Evolutionary conservation across 2,888 invertebrate genomes (phyloP), one percentile per base, ranked within the genome.

Genomic region (Amaurobius ferox): DNA sequence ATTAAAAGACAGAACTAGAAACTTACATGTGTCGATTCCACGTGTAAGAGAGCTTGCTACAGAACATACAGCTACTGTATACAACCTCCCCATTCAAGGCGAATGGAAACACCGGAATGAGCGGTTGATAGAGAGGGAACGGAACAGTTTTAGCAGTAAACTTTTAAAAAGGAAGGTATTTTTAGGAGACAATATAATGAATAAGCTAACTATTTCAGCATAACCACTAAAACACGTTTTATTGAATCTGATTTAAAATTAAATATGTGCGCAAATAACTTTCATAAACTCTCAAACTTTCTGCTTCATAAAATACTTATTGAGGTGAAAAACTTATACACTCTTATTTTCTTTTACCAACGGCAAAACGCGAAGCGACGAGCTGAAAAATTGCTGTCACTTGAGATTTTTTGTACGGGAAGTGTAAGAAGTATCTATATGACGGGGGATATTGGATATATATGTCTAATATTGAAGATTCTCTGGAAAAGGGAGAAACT

Each of bases 371-470:
- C 16, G 19, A 23, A 55, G 55, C 55, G 23, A 55, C 23, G 23
- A 55, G 23, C 1, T 23, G 55, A 55, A 55, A 55, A 55, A 55
- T 55, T 55, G 55, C 55, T 23, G 55, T 55, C 55, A 55, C 55
- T 55, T 55, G 23, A 44, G 44, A 44, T 44, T 55, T 55, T 55
- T 55, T 55, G 55, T 6, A 3, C 55, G 11, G 23, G 7, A 44
- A n/a, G 9, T n/a, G n/a, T 44, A 55, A 55, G 19, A 16, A 55
- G 23, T 23, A 23, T 55, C 55, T 6, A 5, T 55, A 23, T 23
- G 55, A n/a, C 13, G 55, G 55, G 3, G 23, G 55, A 55, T 55
- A 55, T 55, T 44, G 13, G 44, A 44, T 44, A 44, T 44, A 44
- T 44, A n/a, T 23, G 55, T 55, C 23, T 23, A 23, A 55, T 55